Percentiles rank a stretch among this genome's conserved stretches.
phyloP scores from a whole-genome alignment of 2,797 vertebrate genomes.

The Chiloscyllium punctatum region DNA sequence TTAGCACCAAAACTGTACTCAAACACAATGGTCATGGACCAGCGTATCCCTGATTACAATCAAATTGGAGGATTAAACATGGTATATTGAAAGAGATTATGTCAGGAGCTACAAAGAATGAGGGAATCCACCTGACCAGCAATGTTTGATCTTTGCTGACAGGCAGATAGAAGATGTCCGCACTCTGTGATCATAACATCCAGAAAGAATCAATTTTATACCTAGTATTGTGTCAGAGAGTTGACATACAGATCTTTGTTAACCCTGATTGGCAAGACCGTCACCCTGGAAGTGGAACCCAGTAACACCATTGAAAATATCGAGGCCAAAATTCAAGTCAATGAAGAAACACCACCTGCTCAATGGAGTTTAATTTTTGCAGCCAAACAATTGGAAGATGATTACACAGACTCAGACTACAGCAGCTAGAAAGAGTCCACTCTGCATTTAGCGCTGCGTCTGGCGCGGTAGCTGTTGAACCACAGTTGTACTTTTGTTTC shows the following conservation, averaged over 20 bases:
- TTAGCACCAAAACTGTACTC: too few relatives aligned
- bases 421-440: slow-evolving; percentile 60
- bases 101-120: slow-evolving; percentile 46
- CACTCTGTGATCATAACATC: slow-evolving; percentile 60
- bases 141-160: slow-evolving; percentile 58
- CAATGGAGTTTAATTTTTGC: slow-evolving; percentile 38
- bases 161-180: slow-evolving; percentile 60
- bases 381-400: slow-evolving; percentile 40
- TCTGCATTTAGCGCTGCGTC: slow-evolving; percentile 51
- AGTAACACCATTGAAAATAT: slow-evolving; percentile 38
- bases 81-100: too few relatives aligned
- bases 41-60: too few relatives aligned
- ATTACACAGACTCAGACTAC: slow-evolving; percentile 52
- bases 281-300: slow-evolving; percentile 36
- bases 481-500: slow-evolving; percentile 43
- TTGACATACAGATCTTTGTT: slow-evolving; percentile 38
- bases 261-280: slow-evolving; percentile 36
- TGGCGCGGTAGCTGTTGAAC: slow-evolving; percentile 39
- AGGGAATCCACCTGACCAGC: slow-evolving; percentile 56
- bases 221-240: slow-evolving; percentile 44
- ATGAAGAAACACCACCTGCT: slow-evolving; percentile 36
- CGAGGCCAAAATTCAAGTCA: slow-evolving; percentile 32
- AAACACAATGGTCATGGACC: too few relatives aligned
- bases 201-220: slow-evolving; percentile 54
- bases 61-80: too few relatives aligned